These are phyloP conservation scores for Nomada ferruginata DNA, from an alignment of 2,888 invertebrate species.

Conservation along the genomic window DNA sequence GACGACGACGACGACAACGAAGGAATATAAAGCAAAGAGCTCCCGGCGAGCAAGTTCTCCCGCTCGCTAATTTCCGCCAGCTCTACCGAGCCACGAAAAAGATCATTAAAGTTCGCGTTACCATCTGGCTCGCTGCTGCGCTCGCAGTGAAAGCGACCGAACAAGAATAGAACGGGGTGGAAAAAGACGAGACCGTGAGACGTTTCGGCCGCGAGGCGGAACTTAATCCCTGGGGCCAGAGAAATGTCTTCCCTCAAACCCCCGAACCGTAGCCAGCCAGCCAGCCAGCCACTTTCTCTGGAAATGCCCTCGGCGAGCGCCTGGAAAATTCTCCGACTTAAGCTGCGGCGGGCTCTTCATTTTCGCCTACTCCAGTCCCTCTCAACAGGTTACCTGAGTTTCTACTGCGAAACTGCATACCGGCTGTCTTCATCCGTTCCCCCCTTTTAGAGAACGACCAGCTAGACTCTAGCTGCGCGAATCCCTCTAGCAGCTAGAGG, in stretches of 20 bases:
- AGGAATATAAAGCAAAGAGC: slow-evolving; percentile 42
- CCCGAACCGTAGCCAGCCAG: neutral
- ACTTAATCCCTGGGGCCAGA: slow-evolving; percentile 68
- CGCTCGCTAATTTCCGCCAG: slow-evolving; percentile 61
- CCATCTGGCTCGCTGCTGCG: slow-evolving; percentile 47
- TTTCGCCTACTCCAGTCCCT: slow-evolving; percentile 72
- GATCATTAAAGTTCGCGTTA: slow-evolving; percentile 64
- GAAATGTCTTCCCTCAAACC: slow-evolving; percentile 59
- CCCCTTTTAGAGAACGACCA: slow-evolving; percentile 12
- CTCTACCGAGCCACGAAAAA: slow-evolving; percentile 47
- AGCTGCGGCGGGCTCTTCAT: slow-evolving; percentile 71
- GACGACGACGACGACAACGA: slow-evolving; percentile 21
- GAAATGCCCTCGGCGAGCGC: slow-evolving; percentile 72
- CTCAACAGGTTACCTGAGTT: slow-evolving; percentile 78
- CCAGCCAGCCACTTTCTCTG: slow-evolving; percentile 71
- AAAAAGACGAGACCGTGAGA: slow-evolving; percentile 39
- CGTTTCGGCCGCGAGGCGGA: slow-evolving; percentile 51
- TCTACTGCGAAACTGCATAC: slow-evolving; percentile 53
- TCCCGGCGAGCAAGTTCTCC: slow-evolving; percentile 37
- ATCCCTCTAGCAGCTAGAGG: neutral
- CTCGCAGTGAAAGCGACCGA: slow-evolving; percentile 43
- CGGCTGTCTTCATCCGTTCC: neutral
- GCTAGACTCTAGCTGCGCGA: too few species aligned
- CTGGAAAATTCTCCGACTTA: slow-evolving; percentile 77
- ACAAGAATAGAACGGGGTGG: slow-evolving; percentile 55